Percentiles rank a stretch among this genome's conserved stretches.
Conservation (phyloP, 1,140 invertebrate genomes). For the Carposina sasakii region DNA sequence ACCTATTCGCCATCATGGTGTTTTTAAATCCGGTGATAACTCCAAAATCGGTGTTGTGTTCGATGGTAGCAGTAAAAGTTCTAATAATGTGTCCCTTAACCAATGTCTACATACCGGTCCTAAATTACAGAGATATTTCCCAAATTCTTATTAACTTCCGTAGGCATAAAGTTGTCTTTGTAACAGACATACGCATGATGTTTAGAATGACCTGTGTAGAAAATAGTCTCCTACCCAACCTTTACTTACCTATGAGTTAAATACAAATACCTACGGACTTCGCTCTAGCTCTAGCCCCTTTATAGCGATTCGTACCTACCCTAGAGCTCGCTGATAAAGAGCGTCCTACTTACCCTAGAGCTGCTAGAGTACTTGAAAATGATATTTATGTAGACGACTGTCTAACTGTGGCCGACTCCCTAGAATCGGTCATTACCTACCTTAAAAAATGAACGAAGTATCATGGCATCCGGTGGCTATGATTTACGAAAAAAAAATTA, state of each 20-base stretch:
- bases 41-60: no score
- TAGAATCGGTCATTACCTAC: slow-evolving; percentile 35
- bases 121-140: slow-evolving; percentile 38
- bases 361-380: slow-evolving; percentile 26
- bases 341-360: slow-evolving; percentile 23
- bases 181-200: slow-evolving; percentile 50
- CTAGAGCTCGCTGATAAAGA: slow-evolving; percentile 39
- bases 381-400: slow-evolving; percentile 63
- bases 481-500: slow-evolving; percentile 35
- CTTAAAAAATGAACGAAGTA: slow-evolving; percentile 21
- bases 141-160: slow-evolving; percentile 50
- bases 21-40: no score
- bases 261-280: slow-evolving; percentile 42
- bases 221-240: slow-evolving; percentile 20
- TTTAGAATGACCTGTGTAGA: slow-evolving; percentile 44
- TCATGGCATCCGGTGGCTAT: slow-evolving; percentile 22
- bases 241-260: slow-evolving; percentile 27
- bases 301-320: slow-evolving; percentile 44
- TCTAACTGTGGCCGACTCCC: slow-evolving; percentile 35
- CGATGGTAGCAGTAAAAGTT: no score
- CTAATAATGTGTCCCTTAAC: slow-evolving; percentile 28
- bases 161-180: slow-evolving; percentile 33
- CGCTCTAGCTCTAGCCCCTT: slow-evolving; percentile 33
- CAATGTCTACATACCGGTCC: slow-evolving; percentile 36
- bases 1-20: no score